phyloP scores from a whole-genome alignment of 2,113 vertebrate species.

The Takifugu flavidus region DNA sequence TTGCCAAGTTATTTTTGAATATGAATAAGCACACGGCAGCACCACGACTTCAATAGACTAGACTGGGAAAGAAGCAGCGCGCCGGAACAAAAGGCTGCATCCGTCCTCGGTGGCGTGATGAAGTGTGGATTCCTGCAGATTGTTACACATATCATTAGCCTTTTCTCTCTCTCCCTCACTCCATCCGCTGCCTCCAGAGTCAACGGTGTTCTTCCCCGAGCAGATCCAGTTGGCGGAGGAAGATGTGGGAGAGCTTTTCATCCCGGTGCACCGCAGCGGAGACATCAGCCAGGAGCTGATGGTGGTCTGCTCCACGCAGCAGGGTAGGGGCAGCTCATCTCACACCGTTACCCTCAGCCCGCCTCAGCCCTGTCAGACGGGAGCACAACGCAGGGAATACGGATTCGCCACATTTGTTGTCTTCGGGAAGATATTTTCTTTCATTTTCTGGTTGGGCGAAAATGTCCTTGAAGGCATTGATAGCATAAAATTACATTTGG shows the following conservation, averaged over 20 bases:
- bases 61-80: conserved; percentile 1
- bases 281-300: conserved; percentile 89
- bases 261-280: conserved; percentile 88
- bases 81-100: conserved; percentile 38
- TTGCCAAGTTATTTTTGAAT: conserved; percentile 47
- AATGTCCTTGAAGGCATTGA: neutral
- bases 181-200: conserved; percentile 74
- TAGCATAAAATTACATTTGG: neutral
- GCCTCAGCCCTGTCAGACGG: neutral
- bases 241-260: conserved; percentile 85
- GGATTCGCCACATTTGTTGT: neutral
- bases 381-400: neutral
- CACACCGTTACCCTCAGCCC: conserved; percentile 10
- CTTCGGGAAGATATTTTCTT: neutral
- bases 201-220: conserved; percentile 89
- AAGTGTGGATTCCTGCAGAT: conserved; percentile 41
- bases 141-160: conserved; percentile 37
- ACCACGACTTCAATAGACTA: conserved; percentile 41
- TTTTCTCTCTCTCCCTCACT: conserved; percentile 12
- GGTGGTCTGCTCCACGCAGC: conserved; percentile 89
- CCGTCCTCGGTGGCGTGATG: conserved; percentile 28
- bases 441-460: neutral
- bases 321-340: conserved; percentile 77
- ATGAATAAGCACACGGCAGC: conserved; percentile 46
- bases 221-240: conserved; percentile 81